A percentile compares a stretch with the other conserved stretches of the same genome.
Conservation (phyloP, 2,113 vertebrate genomes). For the Toxostoma redivivum region DNA sequence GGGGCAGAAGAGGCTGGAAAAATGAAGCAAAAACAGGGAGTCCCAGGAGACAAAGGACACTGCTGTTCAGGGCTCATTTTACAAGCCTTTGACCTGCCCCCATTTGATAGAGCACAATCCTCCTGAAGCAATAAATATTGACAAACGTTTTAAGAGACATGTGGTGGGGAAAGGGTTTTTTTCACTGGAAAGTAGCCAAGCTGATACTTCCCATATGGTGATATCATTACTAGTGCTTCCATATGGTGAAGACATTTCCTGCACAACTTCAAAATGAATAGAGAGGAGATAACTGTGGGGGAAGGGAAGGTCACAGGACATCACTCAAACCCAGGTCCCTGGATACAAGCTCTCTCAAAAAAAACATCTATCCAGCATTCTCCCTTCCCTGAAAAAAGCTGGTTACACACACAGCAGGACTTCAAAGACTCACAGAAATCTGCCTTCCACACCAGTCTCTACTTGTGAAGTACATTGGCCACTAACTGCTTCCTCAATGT, state of each 20-base stretch:
- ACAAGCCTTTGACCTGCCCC: neutral
- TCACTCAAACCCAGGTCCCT: neutral
- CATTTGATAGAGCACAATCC: neutral
- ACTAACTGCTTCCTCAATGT: neutral
- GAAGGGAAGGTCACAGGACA: neutral
- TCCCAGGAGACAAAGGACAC: neutral
- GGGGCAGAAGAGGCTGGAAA: neutral
- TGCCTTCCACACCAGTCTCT: neutral
- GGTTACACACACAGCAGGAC: neutral
- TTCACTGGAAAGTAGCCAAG: conserved; percentile 33
- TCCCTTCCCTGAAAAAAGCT: neutral
- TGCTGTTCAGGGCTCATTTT: neutral
- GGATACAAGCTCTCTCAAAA: accelerated
- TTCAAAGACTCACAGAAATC: neutral
- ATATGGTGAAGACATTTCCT: conserved; percentile 53
- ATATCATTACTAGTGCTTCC: conserved; percentile 4
- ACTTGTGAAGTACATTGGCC: neutral
- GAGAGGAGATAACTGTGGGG: neutral
- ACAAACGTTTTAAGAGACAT: neutral
- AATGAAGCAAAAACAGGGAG: neutral
- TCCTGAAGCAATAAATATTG: conserved; percentile 12
- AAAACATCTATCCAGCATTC: neutral
- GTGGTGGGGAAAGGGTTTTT: neutral
- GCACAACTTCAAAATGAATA: neutral
- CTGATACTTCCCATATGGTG: conserved; percentile 39